These are phyloP conservation scores for Euura saliciscinereae DNA, from an alignment of 1,140 invertebrate genomes.

Conservation along the genomic window DNA sequence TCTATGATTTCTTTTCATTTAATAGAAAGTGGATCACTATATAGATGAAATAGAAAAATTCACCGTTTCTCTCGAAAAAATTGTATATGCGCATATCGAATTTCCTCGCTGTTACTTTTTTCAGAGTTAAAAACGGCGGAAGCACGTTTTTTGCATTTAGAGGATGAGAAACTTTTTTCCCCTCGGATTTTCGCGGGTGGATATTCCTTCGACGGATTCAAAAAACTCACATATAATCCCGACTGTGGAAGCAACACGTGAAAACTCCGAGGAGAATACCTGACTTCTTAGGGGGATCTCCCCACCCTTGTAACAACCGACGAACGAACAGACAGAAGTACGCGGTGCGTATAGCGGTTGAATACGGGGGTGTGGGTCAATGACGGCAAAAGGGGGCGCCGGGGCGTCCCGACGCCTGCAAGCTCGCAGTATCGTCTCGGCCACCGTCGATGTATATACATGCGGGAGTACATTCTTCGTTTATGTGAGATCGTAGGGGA, in stretches of 20 bases:
- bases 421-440: constrained; percentile 42
- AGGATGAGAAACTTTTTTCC: not conserved
- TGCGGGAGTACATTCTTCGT: not conserved
- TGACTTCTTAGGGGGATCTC: not conserved
- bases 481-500: too few species aligned
- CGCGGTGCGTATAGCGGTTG: constrained; percentile 8
- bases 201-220: not conserved
- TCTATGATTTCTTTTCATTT: too few species aligned
- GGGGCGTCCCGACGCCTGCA: constrained; percentile 27
- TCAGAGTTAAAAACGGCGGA: too few species aligned
- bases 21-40: too few species aligned
- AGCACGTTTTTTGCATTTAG: too few species aligned
- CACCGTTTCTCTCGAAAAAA: too few species aligned
- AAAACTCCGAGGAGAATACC: not conserved
- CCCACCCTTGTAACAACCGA: constrained; percentile 13
- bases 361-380: constrained; percentile 31
- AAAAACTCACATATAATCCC: not conserved
- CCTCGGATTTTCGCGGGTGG: not conserved
- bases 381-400: constrained; percentile 35
- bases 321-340: constrained; percentile 1
- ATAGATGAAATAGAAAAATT: too few species aligned
- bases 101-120: too few species aligned
- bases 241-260: constrained; percentile 23
- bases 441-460: constrained; percentile 27
- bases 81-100: too few species aligned